Base-by-base conservation (phyloP, 2,888 invertebrate genomes). In the Gastrophysa polygoni region DNA sequence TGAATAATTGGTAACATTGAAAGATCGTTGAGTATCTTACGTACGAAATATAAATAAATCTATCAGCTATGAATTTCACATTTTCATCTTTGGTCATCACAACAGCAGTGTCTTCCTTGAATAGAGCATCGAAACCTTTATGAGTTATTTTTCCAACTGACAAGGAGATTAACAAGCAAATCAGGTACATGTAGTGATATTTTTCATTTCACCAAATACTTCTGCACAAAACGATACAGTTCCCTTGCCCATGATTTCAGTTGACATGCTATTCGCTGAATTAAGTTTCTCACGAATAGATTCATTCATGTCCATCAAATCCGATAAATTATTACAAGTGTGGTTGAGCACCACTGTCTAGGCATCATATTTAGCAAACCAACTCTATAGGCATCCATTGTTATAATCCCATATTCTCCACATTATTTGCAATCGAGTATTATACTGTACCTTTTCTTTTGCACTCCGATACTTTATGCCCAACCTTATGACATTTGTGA, bases 141-240 rank as follows among this genome's bases (percentile, higher is more conserved):
- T 63, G 10, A 6, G 59, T 59, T 2, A 63, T 66, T 57, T 59
- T 66, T 3, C 47, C 34, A 1, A 65, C 62, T 2, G 63, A 65
- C 10, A 65, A 18, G 5, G 63, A 43, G 11, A n/a, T n/a, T n/a
- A n/a, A n/a, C n/a, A n/a, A n/a, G n/a, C n/a, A n/a, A n/a, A n/a
- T n/a, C n/a, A n/a, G n/a, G n/a, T n/a, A n/a, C n/a, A 24, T 24
- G 7, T 3, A 24, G 3, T 24, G 24, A 24, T 24, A 24, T 24
- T 24, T 24, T 24, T 7, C 24, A 24, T 5, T 24, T 24, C 24
- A 24, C 24, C 24, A 24, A 24, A 24, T 24, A 24, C 24, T 5
- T 24, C 24, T 24, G 24, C 24, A n/a, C n/a, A 24, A 24, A 24
- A 24, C 24, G 24, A 24, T 24, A 24, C 24, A 5, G 24, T 5